These are phyloP conservation scores for Chaetogeoica ovagalla DNA, from an alignment of 2,888 invertebrate species.

Conservation along the genomic window DNA sequence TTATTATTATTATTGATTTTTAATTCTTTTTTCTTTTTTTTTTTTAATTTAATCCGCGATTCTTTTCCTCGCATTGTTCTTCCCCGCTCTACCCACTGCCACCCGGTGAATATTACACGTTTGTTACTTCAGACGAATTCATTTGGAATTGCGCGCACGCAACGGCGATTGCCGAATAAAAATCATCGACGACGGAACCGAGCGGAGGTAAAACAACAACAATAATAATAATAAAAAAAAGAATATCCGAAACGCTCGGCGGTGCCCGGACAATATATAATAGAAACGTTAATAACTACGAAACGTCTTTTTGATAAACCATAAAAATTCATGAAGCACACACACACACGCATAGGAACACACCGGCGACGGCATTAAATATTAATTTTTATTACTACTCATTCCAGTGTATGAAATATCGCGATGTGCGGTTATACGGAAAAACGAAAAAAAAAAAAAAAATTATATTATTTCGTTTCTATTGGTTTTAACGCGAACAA, in stretches of 20 bases:
- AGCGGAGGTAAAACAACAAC: background rate
- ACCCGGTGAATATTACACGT: background rate
- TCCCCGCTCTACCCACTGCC: too few species aligned
- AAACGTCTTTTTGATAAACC: conserved; percentile 42
- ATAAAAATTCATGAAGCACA: conserved; percentile 46
- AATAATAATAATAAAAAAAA: background rate
- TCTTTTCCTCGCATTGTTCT: background rate
- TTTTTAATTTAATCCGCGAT: background rate
- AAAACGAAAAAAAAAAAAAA: background rate
- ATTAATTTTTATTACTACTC: conserved; percentile 40
- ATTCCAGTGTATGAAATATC: background rate
- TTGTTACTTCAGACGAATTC: conserved; percentile 16
- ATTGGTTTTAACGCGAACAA: background rate
- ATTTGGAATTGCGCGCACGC: conserved; percentile 46
- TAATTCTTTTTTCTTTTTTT: background rate
- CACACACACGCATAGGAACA: conserved; percentile 27
- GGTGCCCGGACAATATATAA: conserved; percentile 41
- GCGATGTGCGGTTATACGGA: conserved; percentile 11
- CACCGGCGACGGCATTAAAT: conserved; percentile 35
- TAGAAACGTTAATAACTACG: conserved; percentile 45
- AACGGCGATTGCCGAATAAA: conserved; percentile 30
- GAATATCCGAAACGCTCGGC: conserved; percentile 21
- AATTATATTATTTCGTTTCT: background rate
- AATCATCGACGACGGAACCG: conserved; percentile 5
- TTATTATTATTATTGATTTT: too few species aligned